These are phyloP conservation scores for Chauna torquata DNA, from an alignment of 2,113 vertebrate species.

Conservation along the genomic window DNA sequence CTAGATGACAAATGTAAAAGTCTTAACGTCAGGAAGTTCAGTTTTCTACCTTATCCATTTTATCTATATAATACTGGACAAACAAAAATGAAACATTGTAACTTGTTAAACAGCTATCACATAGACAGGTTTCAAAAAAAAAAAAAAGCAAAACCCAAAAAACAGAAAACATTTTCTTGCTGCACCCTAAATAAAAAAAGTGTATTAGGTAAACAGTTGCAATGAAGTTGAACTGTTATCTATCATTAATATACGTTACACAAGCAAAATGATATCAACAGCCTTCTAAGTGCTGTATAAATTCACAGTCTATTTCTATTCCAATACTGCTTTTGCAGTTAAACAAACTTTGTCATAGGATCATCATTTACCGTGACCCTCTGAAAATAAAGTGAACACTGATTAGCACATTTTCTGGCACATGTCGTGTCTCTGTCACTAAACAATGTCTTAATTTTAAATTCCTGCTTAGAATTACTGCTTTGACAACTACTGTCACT, in stretches of 20 bases:
- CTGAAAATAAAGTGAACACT: conserved; percentile 65
- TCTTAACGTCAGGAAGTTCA: not conserved
- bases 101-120: not conserved
- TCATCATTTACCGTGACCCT: conserved; percentile 54
- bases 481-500: conserved; percentile 75
- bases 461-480: conserved; percentile 79
- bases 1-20: not conserved
- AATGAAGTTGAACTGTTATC: not conserved
- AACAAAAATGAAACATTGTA: not conserved
- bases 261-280: not conserved
- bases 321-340: conserved; percentile 41
- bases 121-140: not conserved
- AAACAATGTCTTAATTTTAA: conserved; percentile 84
- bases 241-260: not conserved
- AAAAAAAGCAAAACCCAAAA: too few species aligned
- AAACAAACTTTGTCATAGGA: conserved; percentile 75
- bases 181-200: not conserved
- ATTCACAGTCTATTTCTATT: conserved; percentile 13
- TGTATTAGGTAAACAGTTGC: not conserved
- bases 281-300: not conserved
- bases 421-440: conserved; percentile 78
- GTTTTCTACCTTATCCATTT: not conserved
- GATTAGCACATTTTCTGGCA: conserved; percentile 76
- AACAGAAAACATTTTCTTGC: not conserved
- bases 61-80: not conserved